These are phyloP conservation scores for Myotis lucifugus DNA, from an alignment of 2,113 vertebrate genomes.

Conservation along the genomic window DNA sequence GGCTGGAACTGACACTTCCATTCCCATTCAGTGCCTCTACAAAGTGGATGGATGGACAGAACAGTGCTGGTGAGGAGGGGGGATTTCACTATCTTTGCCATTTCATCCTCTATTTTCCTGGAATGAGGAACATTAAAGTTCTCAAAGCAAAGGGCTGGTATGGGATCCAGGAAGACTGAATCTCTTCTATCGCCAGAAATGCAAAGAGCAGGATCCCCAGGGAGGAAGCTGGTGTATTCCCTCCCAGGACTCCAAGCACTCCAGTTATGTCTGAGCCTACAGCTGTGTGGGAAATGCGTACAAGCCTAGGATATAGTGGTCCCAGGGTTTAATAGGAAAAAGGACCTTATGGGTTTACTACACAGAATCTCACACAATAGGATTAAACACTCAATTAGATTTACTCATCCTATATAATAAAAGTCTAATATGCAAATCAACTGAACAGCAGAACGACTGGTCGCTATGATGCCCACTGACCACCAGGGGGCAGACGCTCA, in stretches of 20 bases:
- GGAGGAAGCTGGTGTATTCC: background rate
- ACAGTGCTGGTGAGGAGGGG: background rate
- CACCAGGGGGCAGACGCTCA: too few species aligned
- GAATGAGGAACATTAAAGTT: background rate
- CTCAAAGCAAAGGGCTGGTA: background rate
- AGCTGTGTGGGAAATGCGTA: background rate
- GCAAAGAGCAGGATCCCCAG: background rate
- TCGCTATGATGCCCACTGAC: too few species aligned
- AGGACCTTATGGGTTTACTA: background rate
- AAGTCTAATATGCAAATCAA: too few species aligned
- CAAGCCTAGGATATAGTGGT: background rate
- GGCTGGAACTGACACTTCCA: fast-evolving
- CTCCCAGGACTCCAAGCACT: background rate
- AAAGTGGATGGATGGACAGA: background rate
- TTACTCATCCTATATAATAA: too few species aligned
- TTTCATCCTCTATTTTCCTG: background rate
- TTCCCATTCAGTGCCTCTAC: background rate
- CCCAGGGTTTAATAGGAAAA: background rate
- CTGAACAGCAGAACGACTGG: too few species aligned
- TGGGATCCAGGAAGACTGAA: background rate
- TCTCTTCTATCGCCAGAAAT: background rate
- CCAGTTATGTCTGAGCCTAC: background rate
- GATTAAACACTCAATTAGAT: background rate
- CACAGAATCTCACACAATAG: background rate
- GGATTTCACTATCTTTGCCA: background rate